Conservation (phyloP, 1,140 invertebrate species). For the Uloborus diversus region DNA sequence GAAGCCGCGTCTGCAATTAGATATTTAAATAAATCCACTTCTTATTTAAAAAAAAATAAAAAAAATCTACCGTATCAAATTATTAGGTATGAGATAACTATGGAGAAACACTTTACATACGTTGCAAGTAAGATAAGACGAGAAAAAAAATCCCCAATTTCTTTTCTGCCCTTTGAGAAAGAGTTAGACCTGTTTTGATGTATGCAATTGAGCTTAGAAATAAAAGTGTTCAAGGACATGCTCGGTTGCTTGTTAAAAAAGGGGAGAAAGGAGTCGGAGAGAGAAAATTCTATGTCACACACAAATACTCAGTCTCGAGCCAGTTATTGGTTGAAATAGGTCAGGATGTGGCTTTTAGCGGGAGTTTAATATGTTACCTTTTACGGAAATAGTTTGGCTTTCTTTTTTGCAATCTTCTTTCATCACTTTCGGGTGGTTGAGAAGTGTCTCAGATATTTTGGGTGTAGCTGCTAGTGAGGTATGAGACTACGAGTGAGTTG, state of each 20-base stretch:
- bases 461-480: no score
- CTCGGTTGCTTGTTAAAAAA: constrained; percentile 14
- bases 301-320: constrained; percentile 1
- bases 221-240: constrained; percentile 43
- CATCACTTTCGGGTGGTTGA: no score
- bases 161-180: constrained; percentile 12
- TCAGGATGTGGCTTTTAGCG: constrained; percentile 19
- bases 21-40: constrained; percentile 42
- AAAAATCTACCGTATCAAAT: constrained; percentile 7
- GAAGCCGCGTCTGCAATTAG: constrained; percentile 3
- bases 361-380: constrained; percentile 25
- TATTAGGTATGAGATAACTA: constrained; percentile 20
- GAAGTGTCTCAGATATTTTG: no score
- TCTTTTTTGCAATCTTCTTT: no score
- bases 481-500: no score
- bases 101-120: constrained; percentile 2
- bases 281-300: constrained; percentile 26
- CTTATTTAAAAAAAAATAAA: neutral
- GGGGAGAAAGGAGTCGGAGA: neutral
- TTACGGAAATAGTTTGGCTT: constrained; percentile 28
- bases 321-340: constrained; percentile 36
- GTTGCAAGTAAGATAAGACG: neutral
- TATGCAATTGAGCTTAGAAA: constrained; percentile 45
- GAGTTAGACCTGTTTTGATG: constrained; percentile 43
- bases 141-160: neutral